Base-by-base conservation (phyloP, 92 coral and sea anemone genomes). In the Parazoanthus darwini region DNA sequence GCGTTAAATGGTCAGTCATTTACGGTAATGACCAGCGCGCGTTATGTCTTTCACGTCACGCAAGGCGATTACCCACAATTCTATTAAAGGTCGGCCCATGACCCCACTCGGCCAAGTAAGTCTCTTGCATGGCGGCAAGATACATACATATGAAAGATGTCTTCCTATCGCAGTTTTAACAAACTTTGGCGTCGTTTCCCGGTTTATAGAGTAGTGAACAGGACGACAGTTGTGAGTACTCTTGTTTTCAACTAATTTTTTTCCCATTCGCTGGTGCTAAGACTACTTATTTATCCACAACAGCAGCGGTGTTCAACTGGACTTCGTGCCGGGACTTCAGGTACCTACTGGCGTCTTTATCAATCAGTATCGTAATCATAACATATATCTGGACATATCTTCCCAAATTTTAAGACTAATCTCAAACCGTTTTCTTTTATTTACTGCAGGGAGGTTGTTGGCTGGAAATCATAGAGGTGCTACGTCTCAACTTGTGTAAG, bases 131-230 rank as follows among this genome's bases (percentile, higher is more conserved):
- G 70, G 70, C 70, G 70, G 70, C 70, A 63, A 63, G 70, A 63
- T 20, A 20, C 3, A 20, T 20, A 16, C 68, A 63, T 63, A 87
- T 85, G 72, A 80, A 90, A 88, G 80, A 94, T 94, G 98, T 94
- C 95, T 86, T 87, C 93, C 81, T 90, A 86, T 88, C 93, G 95
- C 50, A 88, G 88, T 93, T 80, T 93, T 83, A 93, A 93, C 88
- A 94, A 92, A 92, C 82, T 93, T 74, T 93, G 93, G 85, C 92
- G 94, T 87, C 94, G 95, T 88, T 75, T 94, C 65, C 89, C 88
- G 51, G 81, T 90, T 38, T 88, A 86, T 74, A 94, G 95, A 90
- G 85, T 44, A 79, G 88, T 88, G 29, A 90, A 88, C 72, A 75
- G 80, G 23, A 71, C 85, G 56, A 16, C 81, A 58, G 36, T 73